phyloP scores from a whole-genome alignment of 2,113 vertebrate species.

The Pogonocichla stellata region DNA sequence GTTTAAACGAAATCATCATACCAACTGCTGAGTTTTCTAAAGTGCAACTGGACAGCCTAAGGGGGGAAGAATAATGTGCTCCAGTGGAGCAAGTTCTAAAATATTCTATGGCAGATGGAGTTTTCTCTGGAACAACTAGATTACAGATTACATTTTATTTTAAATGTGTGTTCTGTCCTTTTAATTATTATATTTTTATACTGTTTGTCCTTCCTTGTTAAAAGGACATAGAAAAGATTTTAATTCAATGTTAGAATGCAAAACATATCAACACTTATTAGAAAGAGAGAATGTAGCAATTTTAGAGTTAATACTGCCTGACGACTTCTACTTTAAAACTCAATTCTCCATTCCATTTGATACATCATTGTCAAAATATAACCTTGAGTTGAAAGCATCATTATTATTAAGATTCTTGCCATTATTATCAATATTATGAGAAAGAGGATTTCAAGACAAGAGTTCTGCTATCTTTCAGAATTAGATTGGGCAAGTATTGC shows the following conservation, averaged over 20 bases:
- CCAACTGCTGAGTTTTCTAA: slow-evolving; percentile 24
- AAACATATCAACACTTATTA: neutral
- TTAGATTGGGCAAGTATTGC: neutral
- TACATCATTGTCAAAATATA: neutral
- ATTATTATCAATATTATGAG: neutral
- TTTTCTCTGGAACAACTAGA: neutral
- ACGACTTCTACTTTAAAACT: neutral
- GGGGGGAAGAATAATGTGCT: neutral
- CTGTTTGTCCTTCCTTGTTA: neutral
- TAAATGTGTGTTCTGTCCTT: neutral
- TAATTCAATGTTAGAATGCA: neutral
- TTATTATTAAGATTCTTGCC: neutral
- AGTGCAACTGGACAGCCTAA: neutral
- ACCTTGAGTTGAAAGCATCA: neutral
- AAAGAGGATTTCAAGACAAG: neutral
- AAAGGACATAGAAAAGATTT: neutral
- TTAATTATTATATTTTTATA: neutral
- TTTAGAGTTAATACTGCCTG: neutral
- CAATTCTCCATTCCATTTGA: neutral
- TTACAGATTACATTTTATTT: neutral
- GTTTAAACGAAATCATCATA: neutral
- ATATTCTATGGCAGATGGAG: neutral
- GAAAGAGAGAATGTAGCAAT: neutral
- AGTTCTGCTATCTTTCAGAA: neutral
- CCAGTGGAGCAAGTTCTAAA: neutral